phyloP scores from a whole-genome alignment of 2,888 invertebrate species.

The Epirrita christyi region DNA sequence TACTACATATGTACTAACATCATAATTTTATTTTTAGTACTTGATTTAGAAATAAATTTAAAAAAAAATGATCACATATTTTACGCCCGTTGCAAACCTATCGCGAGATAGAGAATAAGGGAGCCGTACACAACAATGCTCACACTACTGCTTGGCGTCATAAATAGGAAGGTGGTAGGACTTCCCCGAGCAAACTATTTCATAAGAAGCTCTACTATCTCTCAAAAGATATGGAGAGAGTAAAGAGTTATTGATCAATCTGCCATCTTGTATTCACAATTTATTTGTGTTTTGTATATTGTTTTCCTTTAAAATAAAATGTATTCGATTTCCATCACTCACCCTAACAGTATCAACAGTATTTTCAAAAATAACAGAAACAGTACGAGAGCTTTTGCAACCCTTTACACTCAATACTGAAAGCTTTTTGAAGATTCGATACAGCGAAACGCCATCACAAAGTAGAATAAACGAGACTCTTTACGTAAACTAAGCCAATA shows the following conservation, averaged over 20 bases:
- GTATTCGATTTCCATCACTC: conserved; percentile 12
- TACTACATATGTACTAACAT: too few relatives aligned
- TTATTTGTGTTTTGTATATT: conserved; percentile 4
- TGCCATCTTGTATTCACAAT: background rate
- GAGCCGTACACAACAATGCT: too few relatives aligned
- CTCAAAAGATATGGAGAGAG: too few relatives aligned
- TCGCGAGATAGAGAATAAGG: too few relatives aligned
- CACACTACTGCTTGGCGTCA: too few relatives aligned
- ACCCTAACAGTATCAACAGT: conserved; percentile 15
- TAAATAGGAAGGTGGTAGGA: too few relatives aligned
- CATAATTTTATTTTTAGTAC: too few relatives aligned
- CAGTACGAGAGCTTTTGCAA: conserved; percentile 17
- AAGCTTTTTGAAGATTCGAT: conserved; percentile 38
- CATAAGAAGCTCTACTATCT: too few relatives aligned
- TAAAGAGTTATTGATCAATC: background rate
- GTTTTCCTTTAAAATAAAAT: conserved; percentile 5
- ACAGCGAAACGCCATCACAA: conserved; percentile 40
- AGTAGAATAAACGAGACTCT: conserved; percentile 36
- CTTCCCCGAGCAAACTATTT: too few relatives aligned
- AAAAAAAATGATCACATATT: too few relatives aligned
- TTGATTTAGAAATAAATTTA: too few relatives aligned
- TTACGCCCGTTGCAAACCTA: too few relatives aligned
- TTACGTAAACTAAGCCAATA: conserved; percentile 38
- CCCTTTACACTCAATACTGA: conserved; percentile 34
- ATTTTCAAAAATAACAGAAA: conserved; percentile 9